Conservation (phyloP, 1,140 invertebrate genomes). For the Mylabris phalerata region DNA sequence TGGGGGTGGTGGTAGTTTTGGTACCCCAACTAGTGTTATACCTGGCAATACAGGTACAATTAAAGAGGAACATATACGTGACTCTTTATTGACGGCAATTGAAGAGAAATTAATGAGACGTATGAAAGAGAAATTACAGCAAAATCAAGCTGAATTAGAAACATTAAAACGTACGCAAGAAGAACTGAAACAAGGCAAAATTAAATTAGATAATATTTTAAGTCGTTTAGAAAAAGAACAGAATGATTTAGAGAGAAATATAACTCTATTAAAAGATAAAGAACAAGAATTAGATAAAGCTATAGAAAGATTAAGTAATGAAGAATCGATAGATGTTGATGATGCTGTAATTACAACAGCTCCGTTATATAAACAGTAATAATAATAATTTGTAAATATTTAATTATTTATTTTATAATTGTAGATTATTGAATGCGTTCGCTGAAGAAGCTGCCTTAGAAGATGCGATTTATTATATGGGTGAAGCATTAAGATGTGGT, state of each 20-base stretch:
- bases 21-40: conserved; percentile 31
- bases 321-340: conserved; percentile 85
- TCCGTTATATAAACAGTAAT: conserved; percentile 90
- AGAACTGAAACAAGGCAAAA: conserved; percentile 81
- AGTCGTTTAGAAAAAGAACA: conserved; percentile 76
- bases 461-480: conserved; percentile 97
- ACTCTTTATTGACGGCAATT: conserved; percentile 87
- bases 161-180: conserved; percentile 81
- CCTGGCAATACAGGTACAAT: conserved; percentile 65
- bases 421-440: conserved; percentile 86
- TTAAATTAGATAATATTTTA: conserved; percentile 77
- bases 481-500: conserved; percentile 87
- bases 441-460: conserved; percentile 96
- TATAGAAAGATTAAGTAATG: conserved; percentile 67
- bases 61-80: conserved; percentile 90
- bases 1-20: conserved; percentile 24
- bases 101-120: conserved; percentile 86
- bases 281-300: conserved; percentile 78
- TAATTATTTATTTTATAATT: conserved; percentile 1
- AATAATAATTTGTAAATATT: neutral
- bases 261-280: conserved; percentile 75
- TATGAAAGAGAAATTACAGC: conserved; percentile 82
- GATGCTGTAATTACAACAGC: conserved; percentile 95
- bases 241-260: conserved; percentile 77
- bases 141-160: conserved; percentile 86